Percentiles rank a stretch among this genome's conserved stretches.
Conservation (phyloP, 2,797 vertebrate genomes). For the Geotrypetes seraphini region DNA sequence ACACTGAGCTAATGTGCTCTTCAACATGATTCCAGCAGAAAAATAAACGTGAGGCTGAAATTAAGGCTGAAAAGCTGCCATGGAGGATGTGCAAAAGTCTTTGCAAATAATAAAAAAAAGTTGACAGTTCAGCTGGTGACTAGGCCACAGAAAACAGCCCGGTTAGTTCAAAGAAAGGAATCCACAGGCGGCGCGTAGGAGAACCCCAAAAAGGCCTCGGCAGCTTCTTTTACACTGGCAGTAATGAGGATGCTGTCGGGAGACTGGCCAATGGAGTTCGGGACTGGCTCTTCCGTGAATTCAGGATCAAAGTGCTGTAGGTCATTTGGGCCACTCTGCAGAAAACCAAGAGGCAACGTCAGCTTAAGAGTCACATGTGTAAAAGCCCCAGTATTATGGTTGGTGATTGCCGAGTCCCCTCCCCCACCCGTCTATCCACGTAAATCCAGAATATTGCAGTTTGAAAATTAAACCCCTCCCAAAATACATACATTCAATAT, state of each 20-base stretch:
- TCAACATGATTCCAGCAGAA: slow-evolving; percentile 53
- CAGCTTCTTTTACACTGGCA: slow-evolving; percentile 85
- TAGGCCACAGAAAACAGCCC: background rate
- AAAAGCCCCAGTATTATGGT: too few relatives aligned
- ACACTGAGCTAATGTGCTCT: slow-evolving; percentile 51
- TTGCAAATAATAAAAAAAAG: slow-evolving; percentile 30
- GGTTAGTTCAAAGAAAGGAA: slow-evolving; percentile 65
- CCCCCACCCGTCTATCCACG: too few relatives aligned
- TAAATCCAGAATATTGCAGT: too few relatives aligned
- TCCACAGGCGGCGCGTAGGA: slow-evolving; percentile 87
- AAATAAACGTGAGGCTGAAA: slow-evolving; percentile 52
- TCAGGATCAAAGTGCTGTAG: slow-evolving; percentile 94
- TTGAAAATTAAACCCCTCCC: too few relatives aligned
- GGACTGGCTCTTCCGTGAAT: slow-evolving; percentile 94
- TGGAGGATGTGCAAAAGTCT: slow-evolving; percentile 81
- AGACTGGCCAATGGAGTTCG: slow-evolving; percentile 90
- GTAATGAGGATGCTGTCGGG: slow-evolving; percentile 86
- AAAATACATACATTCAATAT: too few relatives aligned
- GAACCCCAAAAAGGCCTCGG: slow-evolving; percentile 91
- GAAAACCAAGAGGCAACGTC: background rate
- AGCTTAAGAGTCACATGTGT: too few relatives aligned
- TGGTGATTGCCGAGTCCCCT: too few relatives aligned
- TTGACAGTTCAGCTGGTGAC: background rate
- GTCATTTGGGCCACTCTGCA: slow-evolving; percentile 85
- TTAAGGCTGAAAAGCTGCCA: slow-evolving; percentile 73